Conservation (phyloP, 2,888 invertebrate genomes). For the Tridacna crocea region DNA sequence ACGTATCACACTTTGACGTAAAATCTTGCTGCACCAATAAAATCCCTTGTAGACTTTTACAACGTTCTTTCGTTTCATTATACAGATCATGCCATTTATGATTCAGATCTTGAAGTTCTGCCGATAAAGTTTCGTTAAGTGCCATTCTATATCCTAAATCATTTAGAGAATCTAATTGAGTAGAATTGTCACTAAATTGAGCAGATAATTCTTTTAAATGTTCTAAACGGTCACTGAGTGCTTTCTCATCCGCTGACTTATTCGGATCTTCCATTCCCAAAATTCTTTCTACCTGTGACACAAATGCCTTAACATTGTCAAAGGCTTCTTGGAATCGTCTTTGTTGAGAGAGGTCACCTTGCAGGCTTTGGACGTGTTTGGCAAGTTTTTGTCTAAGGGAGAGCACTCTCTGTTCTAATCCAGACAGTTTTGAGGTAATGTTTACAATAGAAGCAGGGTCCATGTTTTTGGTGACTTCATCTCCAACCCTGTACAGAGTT, state of each 20-base stretch:
- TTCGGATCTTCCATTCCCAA: constrained; percentile 73
- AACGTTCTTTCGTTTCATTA: constrained; percentile 72
- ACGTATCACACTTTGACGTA: constrained; percentile 80
- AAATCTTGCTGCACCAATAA: constrained; percentile 81
- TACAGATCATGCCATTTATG: constrained; percentile 77
- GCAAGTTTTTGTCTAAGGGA: constrained; percentile 74
- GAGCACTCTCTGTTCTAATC: constrained; percentile 76
- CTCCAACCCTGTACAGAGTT: constrained; percentile 85
- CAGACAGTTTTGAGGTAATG: constrained; percentile 77
- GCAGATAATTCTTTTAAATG: constrained; percentile 72
- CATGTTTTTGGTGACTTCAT: constrained; percentile 77
- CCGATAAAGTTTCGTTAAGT: constrained; percentile 72
- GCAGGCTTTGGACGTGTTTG: constrained; percentile 70
- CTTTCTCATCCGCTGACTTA: constrained; percentile 72
- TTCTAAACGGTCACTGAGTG: constrained; percentile 69
- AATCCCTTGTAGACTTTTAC: constrained; percentile 74
- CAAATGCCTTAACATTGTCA: constrained; percentile 73
- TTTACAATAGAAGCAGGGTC: constrained; percentile 76
- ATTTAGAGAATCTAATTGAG: constrained; percentile 78
- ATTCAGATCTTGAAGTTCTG: constrained; percentile 77
- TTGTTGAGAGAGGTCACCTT: constrained; percentile 73
- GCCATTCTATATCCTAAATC: constrained; percentile 80
- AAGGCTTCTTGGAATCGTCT: constrained; percentile 74
- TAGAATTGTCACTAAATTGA: constrained; percentile 74
- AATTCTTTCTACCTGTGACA: constrained; percentile 70